A percentile compares a stretch with the other conserved stretches of the same genome.
Evolutionary conservation across 2,888 invertebrate species (phyloP).

Genomic region (Podotricha telesiphe): DNA sequence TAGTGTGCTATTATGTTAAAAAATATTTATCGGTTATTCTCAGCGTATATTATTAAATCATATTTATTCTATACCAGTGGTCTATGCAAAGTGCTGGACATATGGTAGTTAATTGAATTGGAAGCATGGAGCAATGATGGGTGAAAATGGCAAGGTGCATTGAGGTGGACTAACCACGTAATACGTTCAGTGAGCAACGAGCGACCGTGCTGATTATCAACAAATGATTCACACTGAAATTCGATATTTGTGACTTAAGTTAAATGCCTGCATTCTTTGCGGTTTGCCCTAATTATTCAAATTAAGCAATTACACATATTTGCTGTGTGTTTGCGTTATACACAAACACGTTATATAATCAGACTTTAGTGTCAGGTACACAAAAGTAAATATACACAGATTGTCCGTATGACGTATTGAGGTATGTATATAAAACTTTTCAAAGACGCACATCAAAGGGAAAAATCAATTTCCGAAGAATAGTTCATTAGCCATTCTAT

Average conservation of each 20-base stretch:
- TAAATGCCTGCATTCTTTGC: slow-evolving; percentile 40
- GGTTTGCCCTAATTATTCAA: slow-evolving; percentile 37
- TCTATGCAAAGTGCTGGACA: slow-evolving; percentile 44
- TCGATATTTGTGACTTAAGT: slow-evolving; percentile 40
- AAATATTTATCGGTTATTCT: too few species aligned
- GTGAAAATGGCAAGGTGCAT: slow-evolving; percentile 68
- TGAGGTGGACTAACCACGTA: slow-evolving; percentile 69
- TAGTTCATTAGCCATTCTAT: slow-evolving; percentile 32
- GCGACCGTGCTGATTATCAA: slow-evolving; percentile 37
- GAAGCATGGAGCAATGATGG: slow-evolving; percentile 62
- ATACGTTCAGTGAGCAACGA: slow-evolving; percentile 48
- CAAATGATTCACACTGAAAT: slow-evolving; percentile 42
- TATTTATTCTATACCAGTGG: slow-evolving; percentile 2
- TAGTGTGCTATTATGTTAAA: too few species aligned
- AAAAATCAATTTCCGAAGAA: slow-evolving; percentile 15
- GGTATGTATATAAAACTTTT: not conserved
- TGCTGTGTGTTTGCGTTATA: not conserved
- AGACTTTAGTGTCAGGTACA: not conserved
- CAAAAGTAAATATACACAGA: not conserved
- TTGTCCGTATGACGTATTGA: not conserved
- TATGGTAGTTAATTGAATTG: slow-evolving; percentile 64
- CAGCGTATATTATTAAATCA: not conserved
- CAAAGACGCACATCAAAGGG: not conserved
- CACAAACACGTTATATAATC: not conserved
- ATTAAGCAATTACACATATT: slow-evolving; percentile 26